Conservation (phyloP, 2,888 invertebrate species). For the Eristalinus sepulchralis region DNA sequence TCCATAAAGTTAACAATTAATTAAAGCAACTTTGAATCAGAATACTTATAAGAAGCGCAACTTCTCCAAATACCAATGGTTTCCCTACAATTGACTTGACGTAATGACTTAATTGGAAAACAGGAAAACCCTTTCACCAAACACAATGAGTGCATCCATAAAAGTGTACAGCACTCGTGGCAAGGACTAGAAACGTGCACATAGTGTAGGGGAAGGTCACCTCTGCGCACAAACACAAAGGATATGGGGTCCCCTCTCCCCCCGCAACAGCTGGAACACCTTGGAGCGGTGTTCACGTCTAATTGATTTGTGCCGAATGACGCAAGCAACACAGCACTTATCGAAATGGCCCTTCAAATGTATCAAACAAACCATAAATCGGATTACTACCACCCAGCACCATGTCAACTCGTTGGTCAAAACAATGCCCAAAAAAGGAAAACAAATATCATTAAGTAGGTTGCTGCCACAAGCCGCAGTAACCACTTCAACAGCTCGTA, state of each 20-base stretch:
- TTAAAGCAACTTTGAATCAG: no score
- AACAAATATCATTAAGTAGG: not conserved
- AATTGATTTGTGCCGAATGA: conserved; percentile 17
- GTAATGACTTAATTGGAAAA: not conserved
- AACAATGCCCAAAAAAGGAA: conserved; percentile 5
- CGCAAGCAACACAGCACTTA: not conserved
- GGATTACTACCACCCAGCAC: not conserved
- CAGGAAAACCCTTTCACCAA: not conserved
- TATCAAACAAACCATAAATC: not conserved
- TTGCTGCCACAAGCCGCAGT: not conserved
- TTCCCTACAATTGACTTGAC: not conserved
- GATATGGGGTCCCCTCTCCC: not conserved
- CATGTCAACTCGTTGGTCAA: conserved; percentile 21
- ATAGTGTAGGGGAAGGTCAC: not conserved
- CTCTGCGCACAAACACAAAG: not conserved
- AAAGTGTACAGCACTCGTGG: not conserved
- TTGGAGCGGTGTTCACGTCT: not conserved
- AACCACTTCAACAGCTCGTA: not conserved
- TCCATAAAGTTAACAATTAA: no score
- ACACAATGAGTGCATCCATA: not conserved
- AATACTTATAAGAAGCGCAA: no score
- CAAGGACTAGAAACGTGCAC: not conserved
- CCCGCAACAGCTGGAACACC: not conserved
- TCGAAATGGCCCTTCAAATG: not conserved
- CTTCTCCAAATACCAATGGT: not conserved